Base-by-base conservation (phyloP, 2,797 vertebrate genomes). In the Sebastes aleutianus region DNA sequence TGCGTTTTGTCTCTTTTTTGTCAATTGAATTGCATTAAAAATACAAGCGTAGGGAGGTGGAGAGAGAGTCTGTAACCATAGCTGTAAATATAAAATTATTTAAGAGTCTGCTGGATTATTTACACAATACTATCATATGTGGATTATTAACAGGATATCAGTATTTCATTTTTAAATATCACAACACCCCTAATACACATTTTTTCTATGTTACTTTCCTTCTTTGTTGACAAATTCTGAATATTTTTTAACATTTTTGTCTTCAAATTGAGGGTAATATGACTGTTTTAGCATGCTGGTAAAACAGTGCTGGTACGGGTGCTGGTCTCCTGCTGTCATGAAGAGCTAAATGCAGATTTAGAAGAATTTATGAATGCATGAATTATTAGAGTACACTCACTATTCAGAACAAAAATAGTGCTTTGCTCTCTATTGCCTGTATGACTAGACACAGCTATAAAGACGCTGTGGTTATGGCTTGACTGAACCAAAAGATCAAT, bases 401-500 rank as follows among this genome's bases (percentile, higher is more conserved):
- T 26, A 3, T 14, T 6, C 22, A 67, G 14, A 54, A 8, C 8
- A 16, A 59, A 69, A 26, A 34, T 3, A 64, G 18, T 1, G 18
- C 4, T 62, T 65, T 50, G 16, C 47, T 20, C 16, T 31, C 5
- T 70, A 3, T 20, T 29, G 29, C 12, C 16, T 34, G 3, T 29
- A 12, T 24, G 43, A 50, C 39, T 8, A 3, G 3, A 13, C 47
- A 64, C 2, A 7, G 8, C 50, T 24, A 39, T 20, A 29, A 1
- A 31, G 31, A 57, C 6, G 7, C 8, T 62, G 18, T 9, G 12
- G 32, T 43, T 26, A 8, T 54, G 24, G 2, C 27, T n/a, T 1
- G 20, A 58, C 47, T 69, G 7, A 74, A 75, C 8, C 2, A 12
- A 36, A 74, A 53, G 27, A 80, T 78, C 79, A 67, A 70, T 66